Base-by-base conservation (phyloP, 2,888 invertebrate genomes). In the Emmelina monodactyla region DNA sequence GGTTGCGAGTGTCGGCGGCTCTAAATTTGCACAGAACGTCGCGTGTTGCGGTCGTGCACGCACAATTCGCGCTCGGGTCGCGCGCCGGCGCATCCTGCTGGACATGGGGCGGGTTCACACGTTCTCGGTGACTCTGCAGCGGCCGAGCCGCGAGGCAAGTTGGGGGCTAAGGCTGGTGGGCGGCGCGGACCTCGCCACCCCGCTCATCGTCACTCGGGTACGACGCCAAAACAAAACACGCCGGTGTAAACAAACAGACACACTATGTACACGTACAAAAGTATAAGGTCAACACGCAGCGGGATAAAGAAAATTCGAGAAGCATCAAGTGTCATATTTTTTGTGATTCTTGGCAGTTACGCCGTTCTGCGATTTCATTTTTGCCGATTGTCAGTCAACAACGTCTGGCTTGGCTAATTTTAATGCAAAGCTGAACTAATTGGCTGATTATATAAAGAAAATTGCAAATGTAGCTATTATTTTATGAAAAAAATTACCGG, bases 81-180 rank as follows among this genome's bases (percentile, higher is more conserved):
- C 53, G 60, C 58, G 62, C n/a, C n/a, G 11, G n/a, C 25, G n/a
- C 25, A 3, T 25, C n/a, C n/a, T 9, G 25, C 9, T 6, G 19
- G 71, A 57, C 56, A 85, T 85, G 86, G 87, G 87, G 70, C 88
- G 86, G 67, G 81, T 86, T 66, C 89, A 91, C 63, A 88, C 89
- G 62, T 83, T 91, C 64, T 85, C 87, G 55, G 86, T 92, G 57
- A 85, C 84, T 47, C 83, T 93, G 55, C 84, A 82, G 53, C 86
- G 92, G 49, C 86, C 88, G 54, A 83, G 85, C 55, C 83, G 83
- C 49, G 83, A 83, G 49, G 85, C 86, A 55, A 88, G 88, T 57
- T 94, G 93, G 93, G 94, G 94, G 40, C 89, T 94, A 54, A 86
- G 93, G 53, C 83, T 94, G 50, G 90, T 91, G 46, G 94, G 94